Evolutionary conservation across 2,797 vertebrate genomes (phyloP).

Genomic region (Myoxocephalus aenaeus): DNA sequence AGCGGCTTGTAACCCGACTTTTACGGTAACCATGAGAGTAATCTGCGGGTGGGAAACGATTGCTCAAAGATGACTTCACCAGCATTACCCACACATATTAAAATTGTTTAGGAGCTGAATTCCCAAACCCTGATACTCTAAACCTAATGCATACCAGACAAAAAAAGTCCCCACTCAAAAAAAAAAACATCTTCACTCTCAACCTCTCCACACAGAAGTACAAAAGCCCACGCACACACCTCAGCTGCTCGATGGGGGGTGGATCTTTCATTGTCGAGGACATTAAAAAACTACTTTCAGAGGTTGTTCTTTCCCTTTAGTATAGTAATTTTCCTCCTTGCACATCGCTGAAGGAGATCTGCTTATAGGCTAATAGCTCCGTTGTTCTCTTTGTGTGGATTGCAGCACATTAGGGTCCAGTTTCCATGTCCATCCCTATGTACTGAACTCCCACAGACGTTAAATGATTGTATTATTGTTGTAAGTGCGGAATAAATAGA

Average conservation of each 20-base stretch:
- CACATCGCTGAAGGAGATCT: not conserved
- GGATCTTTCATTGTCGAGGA: constrained; percentile 13
- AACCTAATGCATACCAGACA: not conserved
- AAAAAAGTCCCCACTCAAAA: constrained; percentile 15
- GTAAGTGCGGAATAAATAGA: not conserved
- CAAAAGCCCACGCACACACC: constrained; percentile 15
- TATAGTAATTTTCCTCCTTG: not conserved
- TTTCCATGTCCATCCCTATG: not conserved
- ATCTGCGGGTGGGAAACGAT: not conserved
- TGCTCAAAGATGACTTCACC: not conserved
- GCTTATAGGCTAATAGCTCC: not conserved
- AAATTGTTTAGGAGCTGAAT: not conserved
- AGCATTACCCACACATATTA: not conserved
- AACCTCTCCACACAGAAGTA: constrained; percentile 12
- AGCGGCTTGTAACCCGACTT: too few relatives aligned
- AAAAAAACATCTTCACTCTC: not conserved
- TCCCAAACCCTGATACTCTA: not conserved
- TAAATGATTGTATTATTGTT: not conserved
- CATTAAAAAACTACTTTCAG: constrained; percentile 12
- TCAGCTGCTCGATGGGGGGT: not conserved
- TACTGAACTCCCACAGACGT: not conserved
- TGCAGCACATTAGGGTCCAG: not conserved
- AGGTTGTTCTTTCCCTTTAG: not conserved
- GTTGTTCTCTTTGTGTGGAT: not conserved
- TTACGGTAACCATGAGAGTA: not conserved